Percentiles rank a stretch among this genome's conserved stretches.
Evolutionary conservation across 2,888 invertebrate genomes (phyloP).

Genomic region (Eupithecia pulchellata): DNA sequence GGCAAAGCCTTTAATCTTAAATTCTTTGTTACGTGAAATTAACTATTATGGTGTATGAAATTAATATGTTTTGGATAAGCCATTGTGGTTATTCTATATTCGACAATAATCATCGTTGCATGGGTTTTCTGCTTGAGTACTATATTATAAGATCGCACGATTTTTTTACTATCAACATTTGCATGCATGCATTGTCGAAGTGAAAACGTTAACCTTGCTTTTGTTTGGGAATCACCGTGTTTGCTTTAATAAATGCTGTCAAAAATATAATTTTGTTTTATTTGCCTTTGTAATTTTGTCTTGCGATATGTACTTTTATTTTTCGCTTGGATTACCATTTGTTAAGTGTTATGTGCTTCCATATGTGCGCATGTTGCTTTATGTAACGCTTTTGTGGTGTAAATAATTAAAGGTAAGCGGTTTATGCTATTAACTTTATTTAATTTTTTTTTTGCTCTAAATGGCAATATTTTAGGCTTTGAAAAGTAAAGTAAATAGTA

Average conservation of each 20-base stretch:
- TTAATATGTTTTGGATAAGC: background rate
- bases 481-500: background rate
- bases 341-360: constrained; percentile 23
- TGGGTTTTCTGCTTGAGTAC: background rate
- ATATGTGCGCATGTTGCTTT: constrained; percentile 25
- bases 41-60: too few species aligned
- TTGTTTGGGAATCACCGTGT: constrained; percentile 55
- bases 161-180: background rate
- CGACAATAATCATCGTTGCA: background rate
- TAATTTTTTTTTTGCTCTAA: background rate
- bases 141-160: background rate
- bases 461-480: background rate
- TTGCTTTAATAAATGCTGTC: constrained; percentile 57
- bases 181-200: constrained; percentile 37
- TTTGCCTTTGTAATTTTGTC: constrained; percentile 17
- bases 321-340: constrained; percentile 7
- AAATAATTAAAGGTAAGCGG: constrained; percentile 36
- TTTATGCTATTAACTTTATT: background rate
- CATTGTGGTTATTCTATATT: background rate
- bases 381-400: constrained; percentile 23
- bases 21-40: background rate
- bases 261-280: constrained; percentile 46
- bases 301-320: background rate
- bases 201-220: constrained; percentile 47
- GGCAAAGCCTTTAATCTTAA: background rate